Percentiles rank a stretch among this genome's conserved stretches.
Evolutionary conservation across 2,888 invertebrate genomes (phyloP).

Genomic region (Creontiades dilutus): DNA sequence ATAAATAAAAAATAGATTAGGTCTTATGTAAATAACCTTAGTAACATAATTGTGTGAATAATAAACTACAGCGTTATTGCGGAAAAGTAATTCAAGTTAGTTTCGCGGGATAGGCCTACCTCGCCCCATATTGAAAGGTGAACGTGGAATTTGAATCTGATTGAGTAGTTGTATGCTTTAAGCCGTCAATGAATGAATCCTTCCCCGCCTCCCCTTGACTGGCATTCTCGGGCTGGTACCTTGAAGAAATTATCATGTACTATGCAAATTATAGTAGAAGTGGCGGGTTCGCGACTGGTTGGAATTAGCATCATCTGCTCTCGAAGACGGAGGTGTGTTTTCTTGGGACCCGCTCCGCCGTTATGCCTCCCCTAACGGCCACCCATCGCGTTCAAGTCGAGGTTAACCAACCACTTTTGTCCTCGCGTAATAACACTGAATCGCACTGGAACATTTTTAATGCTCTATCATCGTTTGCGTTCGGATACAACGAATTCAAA

Average conservation of each 20-base stretch:
- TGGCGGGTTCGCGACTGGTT: constrained; percentile 29
- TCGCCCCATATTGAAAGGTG: too few relatives aligned
- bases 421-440: background rate
- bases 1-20: too few relatives aligned
- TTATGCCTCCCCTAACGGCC: constrained; percentile 33
- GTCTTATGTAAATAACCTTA: too few relatives aligned
- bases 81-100: too few relatives aligned
- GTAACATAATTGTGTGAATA: too few relatives aligned
- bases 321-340: constrained; percentile 39
- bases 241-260: constrained; percentile 51
- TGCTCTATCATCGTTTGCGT: background rate
- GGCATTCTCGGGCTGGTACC: constrained; percentile 6
- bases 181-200: constrained; percentile 32
- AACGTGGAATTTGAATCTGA: background rate
- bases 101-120: too few relatives aligned
- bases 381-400: constrained; percentile 36
- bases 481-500: background rate
- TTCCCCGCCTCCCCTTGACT: background rate
- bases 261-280: constrained; percentile 54
- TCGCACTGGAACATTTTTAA: constrained; percentile 28
- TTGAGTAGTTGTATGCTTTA: background rate
- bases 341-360: constrained; percentile 18
- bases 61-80: too few relatives aligned
- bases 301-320: constrained; percentile 50
- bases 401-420: constrained; percentile 42